Evolutionary conservation across 2,888 invertebrate genomes (phyloP).

Genomic region (Zygothrica quintamaculata): DNA sequence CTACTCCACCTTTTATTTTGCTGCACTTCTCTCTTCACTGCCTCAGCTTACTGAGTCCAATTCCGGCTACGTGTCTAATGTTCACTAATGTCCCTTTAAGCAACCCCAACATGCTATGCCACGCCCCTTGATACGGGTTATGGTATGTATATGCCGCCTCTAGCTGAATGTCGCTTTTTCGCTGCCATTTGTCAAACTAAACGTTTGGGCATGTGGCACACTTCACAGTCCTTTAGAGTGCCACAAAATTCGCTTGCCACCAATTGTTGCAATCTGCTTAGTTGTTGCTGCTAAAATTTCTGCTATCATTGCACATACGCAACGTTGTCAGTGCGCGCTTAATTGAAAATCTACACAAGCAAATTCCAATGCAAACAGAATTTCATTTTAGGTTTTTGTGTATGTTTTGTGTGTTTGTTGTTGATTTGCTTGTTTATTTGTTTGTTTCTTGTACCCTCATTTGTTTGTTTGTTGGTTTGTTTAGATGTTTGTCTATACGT

Average conservation of each 20-base stretch:
- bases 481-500: conserved; percentile 1
- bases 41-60: conserved; percentile 20
- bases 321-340: conserved; percentile 48
- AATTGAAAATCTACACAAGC: conserved; percentile 69
- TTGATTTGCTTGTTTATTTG: conserved; percentile 22
- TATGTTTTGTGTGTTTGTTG: conserved; percentile 12
- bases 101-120: conserved; percentile 9
- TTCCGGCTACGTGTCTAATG: conserved; percentile 65
- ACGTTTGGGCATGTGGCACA: conserved; percentile 51
- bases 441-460: too few species aligned
- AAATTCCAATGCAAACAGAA: conserved; percentile 69
- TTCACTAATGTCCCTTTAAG: conserved; percentile 60
- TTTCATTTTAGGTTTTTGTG: conserved; percentile 43
- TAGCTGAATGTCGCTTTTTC: conserved; percentile 35
- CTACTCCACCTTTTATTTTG: conserved; percentile 2
- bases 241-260: neutral
- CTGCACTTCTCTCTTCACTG: neutral
- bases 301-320: conserved; percentile 68
- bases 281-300: conserved; percentile 20
- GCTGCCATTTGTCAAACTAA: conserved; percentile 55
- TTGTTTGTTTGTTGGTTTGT: conserved; percentile 7
- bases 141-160: too few species aligned
- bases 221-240: conserved; percentile 32
- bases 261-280: conserved; percentile 13
- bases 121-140: too few species aligned